Evolutionary conservation across 2,888 invertebrate genomes (phyloP).

Genomic region (Octonoba sinensis): DNA sequence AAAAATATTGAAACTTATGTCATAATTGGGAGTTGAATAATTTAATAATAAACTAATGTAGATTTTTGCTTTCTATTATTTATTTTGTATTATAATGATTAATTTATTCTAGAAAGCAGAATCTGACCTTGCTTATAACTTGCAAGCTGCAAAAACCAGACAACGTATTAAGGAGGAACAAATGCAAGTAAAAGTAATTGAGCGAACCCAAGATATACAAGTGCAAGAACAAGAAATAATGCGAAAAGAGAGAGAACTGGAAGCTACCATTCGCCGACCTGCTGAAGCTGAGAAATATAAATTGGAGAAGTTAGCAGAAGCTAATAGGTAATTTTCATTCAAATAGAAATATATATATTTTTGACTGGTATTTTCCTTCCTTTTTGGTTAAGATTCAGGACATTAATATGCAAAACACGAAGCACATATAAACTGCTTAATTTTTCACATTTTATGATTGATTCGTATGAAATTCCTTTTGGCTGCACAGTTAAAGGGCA

Average conservation of each 20-base stretch:
- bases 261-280: slow-evolving; percentile 91
- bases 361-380: neutral
- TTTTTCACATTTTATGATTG: too few species aligned
- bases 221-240: slow-evolving; percentile 97
- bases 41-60: too few species aligned
- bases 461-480: too few species aligned
- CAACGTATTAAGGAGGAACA: slow-evolving; percentile 96
- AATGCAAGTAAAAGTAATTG: slow-evolving; percentile 88
- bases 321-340: slow-evolving; percentile 77
- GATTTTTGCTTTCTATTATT: too few species aligned
- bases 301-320: slow-evolving; percentile 94
- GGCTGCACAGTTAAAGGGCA: too few species aligned
- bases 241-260: slow-evolving; percentile 90
- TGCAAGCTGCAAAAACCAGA: slow-evolving; percentile 95
- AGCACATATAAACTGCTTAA: too few species aligned
- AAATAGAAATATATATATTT: too few species aligned
- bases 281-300: slow-evolving; percentile 95
- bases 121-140: slow-evolving; percentile 91
- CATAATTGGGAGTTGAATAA: too few species aligned
- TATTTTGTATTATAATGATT: too few species aligned
- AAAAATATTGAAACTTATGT: too few species aligned
- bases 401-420: too few species aligned
- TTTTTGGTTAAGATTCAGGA: neutral
- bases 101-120: slow-evolving; percentile 79
- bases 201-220: slow-evolving; percentile 91